Conservation (phyloP, 2,888 invertebrate species). For the Nowickia ferox region DNA sequence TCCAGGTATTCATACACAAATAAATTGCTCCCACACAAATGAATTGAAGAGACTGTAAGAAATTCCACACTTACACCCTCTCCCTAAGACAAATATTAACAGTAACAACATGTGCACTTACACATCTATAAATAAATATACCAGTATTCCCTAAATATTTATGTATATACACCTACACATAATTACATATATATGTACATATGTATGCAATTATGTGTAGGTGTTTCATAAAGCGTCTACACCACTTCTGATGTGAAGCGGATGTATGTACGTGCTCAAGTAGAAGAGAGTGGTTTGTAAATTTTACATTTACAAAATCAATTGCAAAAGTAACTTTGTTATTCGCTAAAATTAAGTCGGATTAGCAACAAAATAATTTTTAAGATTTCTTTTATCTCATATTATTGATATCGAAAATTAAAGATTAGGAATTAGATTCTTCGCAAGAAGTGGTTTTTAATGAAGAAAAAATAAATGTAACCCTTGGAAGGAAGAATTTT, state of each 20-base stretch:
- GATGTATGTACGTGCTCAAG: slow-evolving; percentile 69
- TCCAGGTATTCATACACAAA: too few relatives aligned
- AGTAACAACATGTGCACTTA: not conserved
- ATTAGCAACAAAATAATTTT: slow-evolving; percentile 1
- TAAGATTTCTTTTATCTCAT: not conserved
- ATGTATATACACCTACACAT: not conserved
- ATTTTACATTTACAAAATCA: slow-evolving; percentile 18
- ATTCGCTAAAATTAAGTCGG: slow-evolving; percentile 3
- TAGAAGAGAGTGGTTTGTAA: slow-evolving; percentile 43
- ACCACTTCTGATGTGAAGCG: slow-evolving; percentile 47
- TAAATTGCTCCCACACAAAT: too few relatives aligned
- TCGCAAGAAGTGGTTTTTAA: not conserved
- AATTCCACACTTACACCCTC: too few relatives aligned
- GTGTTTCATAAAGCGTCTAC: slow-evolving; percentile 61
- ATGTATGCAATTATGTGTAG: slow-evolving; percentile 24
- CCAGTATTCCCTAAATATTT: not conserved
- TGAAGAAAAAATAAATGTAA: too few relatives aligned
- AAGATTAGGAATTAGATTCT: not conserved
- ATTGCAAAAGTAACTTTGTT: not conserved
- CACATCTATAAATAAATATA: not conserved
- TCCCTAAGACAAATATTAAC: too few relatives aligned
- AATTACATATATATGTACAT: not conserved
- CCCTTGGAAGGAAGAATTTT: too few relatives aligned
- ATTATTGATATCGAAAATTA: not conserved
- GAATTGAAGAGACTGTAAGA: too few relatives aligned